Conservation (phyloP, 2,888 invertebrate genomes). For the Coleophora flavipennella region DNA sequence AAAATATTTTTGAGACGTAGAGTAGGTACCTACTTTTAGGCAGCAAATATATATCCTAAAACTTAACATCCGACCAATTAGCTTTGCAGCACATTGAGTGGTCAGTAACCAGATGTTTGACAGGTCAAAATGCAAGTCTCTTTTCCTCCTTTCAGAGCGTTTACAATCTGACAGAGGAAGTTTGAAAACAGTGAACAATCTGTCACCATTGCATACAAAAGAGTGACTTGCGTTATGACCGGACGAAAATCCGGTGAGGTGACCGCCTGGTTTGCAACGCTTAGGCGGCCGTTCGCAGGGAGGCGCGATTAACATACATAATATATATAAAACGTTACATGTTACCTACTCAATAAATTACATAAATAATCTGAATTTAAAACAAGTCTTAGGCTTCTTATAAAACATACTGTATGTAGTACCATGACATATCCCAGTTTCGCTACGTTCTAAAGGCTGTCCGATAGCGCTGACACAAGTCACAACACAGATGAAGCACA, state of each 20-base stretch:
- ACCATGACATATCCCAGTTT: slow-evolving; percentile 27
- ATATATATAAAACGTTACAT: slow-evolving; percentile 41
- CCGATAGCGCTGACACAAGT: too few species aligned
- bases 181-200: too few species aligned
- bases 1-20: too few species aligned
- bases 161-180: too few species aligned
- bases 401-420: slow-evolving; percentile 44
- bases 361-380: slow-evolving; percentile 70
- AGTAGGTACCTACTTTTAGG: slow-evolving; percentile 12
- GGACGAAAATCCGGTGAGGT: too few species aligned
- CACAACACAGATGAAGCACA: too few species aligned
- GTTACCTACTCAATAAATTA: slow-evolving; percentile 68
- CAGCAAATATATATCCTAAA: slow-evolving; percentile 30
- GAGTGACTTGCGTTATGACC: too few species aligned
- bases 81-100: too few species aligned
- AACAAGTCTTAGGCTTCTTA: slow-evolving; percentile 69
- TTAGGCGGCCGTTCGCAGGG: slow-evolving; percentile 23
- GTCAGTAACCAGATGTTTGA: too few species aligned
- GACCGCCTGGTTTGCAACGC: background rate
- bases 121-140: too few species aligned
- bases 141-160: too few species aligned
- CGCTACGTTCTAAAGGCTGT: slow-evolving; percentile 13
- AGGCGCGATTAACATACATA: slow-evolving; percentile 38
- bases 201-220: too few species aligned
- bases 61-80: slow-evolving; percentile 29